A percentile compares a stretch with the other conserved stretches of the same genome.
Evolutionary conservation across 2,888 invertebrate species (phyloP).

Genomic region (Melinaea marsaeus): DNA sequence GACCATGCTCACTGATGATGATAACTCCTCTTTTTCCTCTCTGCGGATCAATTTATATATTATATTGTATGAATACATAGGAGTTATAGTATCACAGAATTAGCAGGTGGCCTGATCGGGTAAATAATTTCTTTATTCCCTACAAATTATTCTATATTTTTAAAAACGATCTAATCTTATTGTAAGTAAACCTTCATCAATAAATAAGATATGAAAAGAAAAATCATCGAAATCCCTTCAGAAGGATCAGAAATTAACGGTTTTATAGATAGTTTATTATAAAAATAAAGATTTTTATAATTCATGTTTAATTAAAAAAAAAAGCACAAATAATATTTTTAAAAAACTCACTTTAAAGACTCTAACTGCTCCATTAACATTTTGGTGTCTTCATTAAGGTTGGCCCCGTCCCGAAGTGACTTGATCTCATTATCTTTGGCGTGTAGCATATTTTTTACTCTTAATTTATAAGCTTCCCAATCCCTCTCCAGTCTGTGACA

Average conservation of each 20-base stretch:
- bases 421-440: conserved; percentile 65
- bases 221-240: too few relatives aligned
- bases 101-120: too few relatives aligned
- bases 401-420: conserved; percentile 50
- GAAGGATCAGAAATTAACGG: too few relatives aligned
- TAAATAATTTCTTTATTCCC: too few relatives aligned
- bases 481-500: conserved; percentile 60
- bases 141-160: too few relatives aligned
- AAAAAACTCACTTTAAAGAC: conserved; percentile 52
- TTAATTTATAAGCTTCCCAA: conserved; percentile 66
- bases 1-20: conserved; percentile 41
- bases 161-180: too few relatives aligned
- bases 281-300: background rate
- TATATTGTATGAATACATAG: too few relatives aligned
- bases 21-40: conserved; percentile 56
- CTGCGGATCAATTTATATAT: conserved; percentile 34
- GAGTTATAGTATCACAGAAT: too few relatives aligned
- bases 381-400: conserved; percentile 55
- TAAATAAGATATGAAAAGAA: too few relatives aligned
- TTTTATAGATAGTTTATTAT: background rate
- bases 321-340: too few relatives aligned
- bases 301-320: background rate
- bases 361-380: conserved; percentile 56
- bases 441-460: conserved; percentile 65
- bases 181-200: too few relatives aligned